Evolutionary conservation across 2,797 vertebrate species (phyloP).

Genomic region (Lutjanus argentimaculatus): DNA sequence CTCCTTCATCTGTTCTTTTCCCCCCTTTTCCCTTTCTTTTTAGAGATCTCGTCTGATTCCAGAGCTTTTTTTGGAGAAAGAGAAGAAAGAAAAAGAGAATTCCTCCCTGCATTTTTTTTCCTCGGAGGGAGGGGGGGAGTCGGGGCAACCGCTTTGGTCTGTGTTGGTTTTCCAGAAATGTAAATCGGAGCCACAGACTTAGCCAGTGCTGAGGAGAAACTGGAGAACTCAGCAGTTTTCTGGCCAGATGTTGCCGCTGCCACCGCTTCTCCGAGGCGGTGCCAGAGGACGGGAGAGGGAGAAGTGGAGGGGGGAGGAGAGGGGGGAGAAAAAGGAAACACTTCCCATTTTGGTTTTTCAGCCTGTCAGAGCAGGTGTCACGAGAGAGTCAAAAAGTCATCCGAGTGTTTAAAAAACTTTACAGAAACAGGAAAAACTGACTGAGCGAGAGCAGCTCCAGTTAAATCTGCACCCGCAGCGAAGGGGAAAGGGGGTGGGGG

Average conservation of each 20-base stretch:
- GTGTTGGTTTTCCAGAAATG: slow-evolving; percentile 73
- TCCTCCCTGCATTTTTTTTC: slow-evolving; percentile 53
- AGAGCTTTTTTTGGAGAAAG: slow-evolving; percentile 31
- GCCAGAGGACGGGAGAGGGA: not conserved
- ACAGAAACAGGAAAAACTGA: slow-evolving; percentile 31
- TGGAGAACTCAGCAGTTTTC: slow-evolving; percentile 63
- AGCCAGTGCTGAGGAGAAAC: slow-evolving; percentile 26
- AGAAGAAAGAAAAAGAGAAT: slow-evolving; percentile 46
- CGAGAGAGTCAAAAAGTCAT: slow-evolving; percentile 28
- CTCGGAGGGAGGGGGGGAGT: slow-evolving; percentile 17
- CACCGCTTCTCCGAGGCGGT: not conserved
- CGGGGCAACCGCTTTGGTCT: slow-evolving; percentile 48
- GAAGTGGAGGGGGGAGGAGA: too few species aligned
- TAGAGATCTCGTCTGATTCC: slow-evolving; percentile 41
- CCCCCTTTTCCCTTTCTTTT: slow-evolving; percentile 25
- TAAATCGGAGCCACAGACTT: slow-evolving; percentile 54
- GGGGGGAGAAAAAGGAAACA: slow-evolving; percentile 7
- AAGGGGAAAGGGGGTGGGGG: not conserved
- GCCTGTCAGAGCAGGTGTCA: slow-evolving; percentile 64
- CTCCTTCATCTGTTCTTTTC: slow-evolving; percentile 54
- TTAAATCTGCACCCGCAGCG: slow-evolving; percentile 16
- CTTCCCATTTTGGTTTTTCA: slow-evolving; percentile 37
- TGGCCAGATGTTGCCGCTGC: slow-evolving; percentile 58
- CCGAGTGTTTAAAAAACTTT: slow-evolving; percentile 15
- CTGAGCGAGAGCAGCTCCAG: not conserved